phyloP scores from a whole-genome alignment of 2,113 vertebrate genomes.

The Zingel zingel region DNA sequence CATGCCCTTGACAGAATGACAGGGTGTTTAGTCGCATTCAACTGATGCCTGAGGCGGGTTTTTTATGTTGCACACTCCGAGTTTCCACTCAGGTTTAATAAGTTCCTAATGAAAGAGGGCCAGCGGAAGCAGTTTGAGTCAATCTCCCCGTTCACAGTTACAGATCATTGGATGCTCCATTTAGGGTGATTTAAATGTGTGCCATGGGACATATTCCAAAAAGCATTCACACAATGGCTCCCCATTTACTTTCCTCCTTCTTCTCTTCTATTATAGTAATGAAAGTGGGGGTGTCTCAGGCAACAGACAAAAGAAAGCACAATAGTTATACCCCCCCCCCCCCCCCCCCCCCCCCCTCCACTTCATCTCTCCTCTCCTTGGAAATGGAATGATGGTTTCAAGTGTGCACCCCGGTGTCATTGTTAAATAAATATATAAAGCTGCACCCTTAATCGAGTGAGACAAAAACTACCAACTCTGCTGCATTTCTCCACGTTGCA shows the following conservation, averaged over 20 bases:
- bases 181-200: constrained; percentile 61
- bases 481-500: constrained; percentile 48
- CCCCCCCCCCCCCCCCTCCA: not conserved
- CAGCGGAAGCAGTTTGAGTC: constrained; percentile 55
- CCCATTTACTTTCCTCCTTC: constrained; percentile 50
- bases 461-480: constrained; percentile 7
- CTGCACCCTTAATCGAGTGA: constrained; percentile 18
- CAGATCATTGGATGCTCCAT: constrained; percentile 72
- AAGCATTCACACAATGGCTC: constrained; percentile 52
- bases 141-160: constrained; percentile 56
- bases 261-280: constrained; percentile 53
- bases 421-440: constrained; percentile 47
- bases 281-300: constrained; percentile 33
- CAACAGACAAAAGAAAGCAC: constrained; percentile 42
- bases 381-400: constrained; percentile 34
- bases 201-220: constrained; percentile 61
- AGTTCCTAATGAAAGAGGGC: constrained; percentile 69
- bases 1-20: constrained; percentile 62
- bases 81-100: constrained; percentile 70
- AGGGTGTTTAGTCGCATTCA: constrained; percentile 55
- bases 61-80: constrained; percentile 11
- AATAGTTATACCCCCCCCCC: not conserved
- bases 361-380: not conserved
- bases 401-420: constrained; percentile 22
- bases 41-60: constrained; percentile 23